Base-by-base conservation (phyloP, 2,888 invertebrate species). In the Oasisia sp. region DNA sequence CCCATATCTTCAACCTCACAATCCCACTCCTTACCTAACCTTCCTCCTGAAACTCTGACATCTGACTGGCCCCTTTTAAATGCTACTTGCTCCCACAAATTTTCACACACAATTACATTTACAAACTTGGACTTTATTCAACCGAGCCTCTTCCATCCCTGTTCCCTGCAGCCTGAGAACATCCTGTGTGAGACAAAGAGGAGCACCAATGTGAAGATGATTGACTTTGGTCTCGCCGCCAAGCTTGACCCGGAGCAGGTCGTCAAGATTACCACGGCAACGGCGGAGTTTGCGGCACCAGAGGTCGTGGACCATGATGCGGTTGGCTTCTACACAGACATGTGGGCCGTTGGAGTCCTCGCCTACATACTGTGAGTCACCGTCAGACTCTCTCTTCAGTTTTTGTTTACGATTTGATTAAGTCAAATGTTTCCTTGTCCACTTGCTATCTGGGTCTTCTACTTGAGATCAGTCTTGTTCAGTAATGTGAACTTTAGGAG, bases 261-360 rank as follows among this genome's bases (percentile, higher is more conserved):
- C 44, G 99, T 99, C 5, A 99, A 99, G 97, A 99, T 99, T 94
- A 99, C 99, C 4, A 99, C 99, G 0, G 99, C 99, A 93, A 99
- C 99, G 0, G 99, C 99, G 0, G 99, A 99, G 97, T 99, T 99
- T 97, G 99, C 99, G 1, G 99, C 99, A 90, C 99, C 99, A 0
- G 99, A 99, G 97, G 99, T 99, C 93, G 99, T 99, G 0, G 99
- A 99, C 95, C 97, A 99, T 32, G 99, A 99, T 96, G 99, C 99
- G 0, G 99, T 99, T 93, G 99, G 99, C 92, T 99, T 99, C 97
- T 99, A 99, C 97, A 99, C 99, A 0, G 99, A 99, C 96, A 99
- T 99, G 99, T 99, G 99, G 99, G 99, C 99, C 74, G 98, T 99
- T 58, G 99, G 99, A 95, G 99, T 99, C 1, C 97, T 99, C n/a